Percentiles rank a stretch among this genome's conserved stretches.
These are phyloP conservation scores for Pipistrellus nathusii DNA, from an alignment of 2,797 vertebrate genomes.

Conservation along the genomic window DNA sequence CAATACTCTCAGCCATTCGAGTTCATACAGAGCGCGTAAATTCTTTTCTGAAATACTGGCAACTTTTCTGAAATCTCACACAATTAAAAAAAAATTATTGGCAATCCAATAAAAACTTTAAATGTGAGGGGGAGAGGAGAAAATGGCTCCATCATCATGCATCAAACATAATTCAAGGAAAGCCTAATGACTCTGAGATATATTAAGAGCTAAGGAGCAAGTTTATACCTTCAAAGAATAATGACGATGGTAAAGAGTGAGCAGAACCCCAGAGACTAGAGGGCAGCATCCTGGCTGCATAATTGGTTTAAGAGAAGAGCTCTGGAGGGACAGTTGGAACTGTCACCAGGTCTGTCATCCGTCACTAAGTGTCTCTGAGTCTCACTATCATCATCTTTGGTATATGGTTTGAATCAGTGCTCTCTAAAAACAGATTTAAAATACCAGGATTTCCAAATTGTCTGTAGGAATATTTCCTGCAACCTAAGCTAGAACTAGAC, in stretches of 20 bases:
- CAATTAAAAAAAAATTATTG: conserved; percentile 29
- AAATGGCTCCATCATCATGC: conserved; percentile 51
- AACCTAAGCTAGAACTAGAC: background rate
- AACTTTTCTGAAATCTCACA: conserved; percentile 73
- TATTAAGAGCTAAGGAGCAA: background rate
- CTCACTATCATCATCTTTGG: background rate
- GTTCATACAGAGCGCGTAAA: conserved; percentile 60
- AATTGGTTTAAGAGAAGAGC: background rate
- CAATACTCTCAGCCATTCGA: conserved; percentile 60
- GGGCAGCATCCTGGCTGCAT: background rate
- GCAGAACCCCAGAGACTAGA: background rate
- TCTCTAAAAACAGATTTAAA: background rate
- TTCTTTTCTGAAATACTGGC: conserved; percentile 65
- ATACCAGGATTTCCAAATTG: background rate
- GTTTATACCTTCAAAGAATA: background rate
- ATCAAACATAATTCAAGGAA: conserved; percentile 49
- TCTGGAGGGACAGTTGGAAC: background rate
- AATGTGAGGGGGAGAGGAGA: background rate
- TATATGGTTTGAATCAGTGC: background rate
- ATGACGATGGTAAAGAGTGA: background rate
- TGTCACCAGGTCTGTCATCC: background rate
- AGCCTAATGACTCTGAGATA: background rate
- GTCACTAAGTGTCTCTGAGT: no score
- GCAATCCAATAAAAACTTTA: conserved; percentile 72
- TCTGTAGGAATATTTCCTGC: background rate